Base-by-base conservation (phyloP, 2,797 vertebrate genomes). In the Hozukius guyotensis region DNA sequence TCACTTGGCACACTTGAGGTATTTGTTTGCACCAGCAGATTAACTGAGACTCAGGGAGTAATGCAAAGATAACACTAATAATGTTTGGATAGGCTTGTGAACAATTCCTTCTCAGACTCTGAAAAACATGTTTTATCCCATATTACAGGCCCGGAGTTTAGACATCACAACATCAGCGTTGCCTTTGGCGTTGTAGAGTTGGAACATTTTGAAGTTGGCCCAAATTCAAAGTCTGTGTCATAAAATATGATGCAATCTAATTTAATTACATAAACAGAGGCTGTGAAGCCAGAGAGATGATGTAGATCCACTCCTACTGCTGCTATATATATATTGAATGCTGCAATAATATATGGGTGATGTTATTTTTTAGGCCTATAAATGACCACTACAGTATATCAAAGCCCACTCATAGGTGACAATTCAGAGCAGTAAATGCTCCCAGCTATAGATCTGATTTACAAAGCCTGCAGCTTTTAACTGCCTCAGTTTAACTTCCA, bases 361-460 rank as follows among this genome's bases (percentile, higher is more conserved):
- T 78, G 38, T 65, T 68, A 49, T 34, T n/a, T 49, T 66, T 66
- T 70, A 36, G 24, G 36, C 63, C 20, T 27, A 34, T 49, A 64
- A 68, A 55, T 61, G n/a, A 34, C 64, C 57, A 56, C 75, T 64
- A 46, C 60, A 42, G 29, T 87, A 59, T 22, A 88, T 83, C 62
- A 88, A 71, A 85, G 61, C 66, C 67, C 64, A 63, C 77, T 62
- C 72, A 66, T 4, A 56, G 25, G 46, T 81, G 75, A 73, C 74
- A 78, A 49, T 55, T 88, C 53, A 80, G 49, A 55, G 49, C 36
- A 73, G 56, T 68, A 69, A 76, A 83, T 75, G 67, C 13, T 70
- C 5, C 74, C 75, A 89, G 76, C 74, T 59, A 53, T 13, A 62
- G 27, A 34, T 74, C 5, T 83, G 83, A 92, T 91, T 90, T 82